These are phyloP conservation scores for Macrostomum lignano DNA, from an alignment of 1,140 invertebrate species.

Conservation along the genomic window DNA sequence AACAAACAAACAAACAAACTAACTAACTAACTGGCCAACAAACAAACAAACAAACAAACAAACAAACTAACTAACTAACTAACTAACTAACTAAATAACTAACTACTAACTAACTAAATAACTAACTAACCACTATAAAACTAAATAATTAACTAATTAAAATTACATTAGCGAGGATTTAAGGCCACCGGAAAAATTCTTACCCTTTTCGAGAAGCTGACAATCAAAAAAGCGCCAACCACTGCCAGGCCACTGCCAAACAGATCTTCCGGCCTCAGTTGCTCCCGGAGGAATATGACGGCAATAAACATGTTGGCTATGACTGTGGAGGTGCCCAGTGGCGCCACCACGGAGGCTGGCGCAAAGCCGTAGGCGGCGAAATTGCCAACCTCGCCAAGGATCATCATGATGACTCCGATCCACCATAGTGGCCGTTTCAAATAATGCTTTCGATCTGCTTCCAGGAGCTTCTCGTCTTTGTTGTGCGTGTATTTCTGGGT, in stretches of 20 bases:
- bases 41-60: no score
- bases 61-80: no score
- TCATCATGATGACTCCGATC: constrained; percentile 42
- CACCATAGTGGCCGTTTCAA: constrained; percentile 77
- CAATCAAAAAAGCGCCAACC: no score
- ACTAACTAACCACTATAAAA: no score
- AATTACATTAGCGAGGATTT: no score
- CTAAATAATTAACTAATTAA: no score
- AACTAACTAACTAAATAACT: no score
- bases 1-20: no score
- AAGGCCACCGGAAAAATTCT: no score
- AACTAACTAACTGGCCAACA: no score
- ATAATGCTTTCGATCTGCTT: constrained; percentile 31
- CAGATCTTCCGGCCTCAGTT: constrained; percentile 18
- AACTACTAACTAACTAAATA: no score
- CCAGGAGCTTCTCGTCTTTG: constrained; percentile 14
- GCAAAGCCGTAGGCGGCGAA: constrained; percentile 82
- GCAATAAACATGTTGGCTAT: constrained; percentile 31
- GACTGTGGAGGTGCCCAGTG: constrained; percentile 66
- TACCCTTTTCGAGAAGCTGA: no score
- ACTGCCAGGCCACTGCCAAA: constrained; percentile 13
- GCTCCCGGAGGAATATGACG: constrained; percentile 19
- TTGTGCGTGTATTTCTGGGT: constrained; percentile 21
- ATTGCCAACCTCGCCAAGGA: constrained; percentile 64
- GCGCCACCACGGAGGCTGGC: constrained; percentile 73